Conservation (phyloP, 2,113 vertebrate genomes). For the Ondatra zibethicus region DNA sequence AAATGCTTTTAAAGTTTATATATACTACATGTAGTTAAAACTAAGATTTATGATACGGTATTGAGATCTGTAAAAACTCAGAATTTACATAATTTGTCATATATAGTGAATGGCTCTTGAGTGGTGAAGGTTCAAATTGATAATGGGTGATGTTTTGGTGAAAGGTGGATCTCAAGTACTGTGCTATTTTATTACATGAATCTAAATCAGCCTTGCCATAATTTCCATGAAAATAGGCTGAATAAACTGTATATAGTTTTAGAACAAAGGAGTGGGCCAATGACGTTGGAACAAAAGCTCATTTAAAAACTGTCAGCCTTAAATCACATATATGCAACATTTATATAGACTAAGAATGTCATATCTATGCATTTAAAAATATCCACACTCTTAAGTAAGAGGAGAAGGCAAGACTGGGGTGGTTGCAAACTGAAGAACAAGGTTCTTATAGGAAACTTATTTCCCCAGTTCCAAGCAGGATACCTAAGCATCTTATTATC, state of each 20-base stretch:
- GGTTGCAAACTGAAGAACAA: not conserved
- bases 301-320: not conserved
- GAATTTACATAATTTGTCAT: not conserved
- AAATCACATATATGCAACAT: not conserved
- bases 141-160: not conserved
- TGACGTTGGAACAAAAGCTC: not conserved
- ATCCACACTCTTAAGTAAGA: not conserved
- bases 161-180: not conserved
- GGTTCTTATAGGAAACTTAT: not conserved
- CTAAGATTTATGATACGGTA: constrained; percentile 3
- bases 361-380: no score
- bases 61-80: not conserved
- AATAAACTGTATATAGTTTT: not conserved
- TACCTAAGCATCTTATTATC: not conserved
- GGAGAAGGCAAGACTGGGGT: not conserved
- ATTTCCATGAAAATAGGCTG: not conserved
- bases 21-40: not conserved
- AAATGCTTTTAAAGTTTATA: not conserved
- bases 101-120: not conserved
- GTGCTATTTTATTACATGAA: not conserved
- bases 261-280: not conserved
- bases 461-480: not conserved
- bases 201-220: not conserved
- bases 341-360: not conserved
- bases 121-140: not conserved